Evolutionary conservation across 2,797 vertebrate species (phyloP), one percentile per base, ranked within the genome.

Genomic region (Erpetoichthys calabaricus): DNA sequence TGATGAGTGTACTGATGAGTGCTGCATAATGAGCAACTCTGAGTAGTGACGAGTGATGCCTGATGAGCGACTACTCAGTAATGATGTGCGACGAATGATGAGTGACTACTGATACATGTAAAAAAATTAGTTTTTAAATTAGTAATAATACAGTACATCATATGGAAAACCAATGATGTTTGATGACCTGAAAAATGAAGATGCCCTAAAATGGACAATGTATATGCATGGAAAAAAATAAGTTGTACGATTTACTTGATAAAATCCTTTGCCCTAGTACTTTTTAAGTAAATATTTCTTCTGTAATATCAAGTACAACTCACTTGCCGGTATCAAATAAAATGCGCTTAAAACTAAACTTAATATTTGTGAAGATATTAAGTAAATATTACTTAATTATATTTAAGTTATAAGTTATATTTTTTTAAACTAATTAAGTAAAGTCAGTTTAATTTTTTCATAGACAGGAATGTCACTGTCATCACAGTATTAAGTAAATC

Each of bases 251-350:
- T 55, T 42, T 55, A 55, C 54, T 55, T 55, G 54, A 55, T 55
- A 55, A 55, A 55, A 55, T 55, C 54, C 25, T 25, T 25, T 25
- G 25, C 25, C 25, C 54, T 55, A 55, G 54, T 55, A 55, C 5
- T 55, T 55, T 55, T 55, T 55, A 55, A 55, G 54, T 55, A 3
- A 42, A 55, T 55, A 44, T 55, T 55, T 55, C 53, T 65, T 56
- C 56, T 58, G 42, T 55, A 56, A 65, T 62, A 60, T 62, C 47
- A 62, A 57, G 57, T 65, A 60, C 41, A 63, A 58, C 58, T 60
- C 54, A 63, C 56, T 66, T 59, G 54, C 53, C 49, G 52, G 46
- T 45, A 63, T 59, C 56, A 63, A 56, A 59, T 63, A 65, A 63
- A 63, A 56, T 63, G 49, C 53, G 63, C 53, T 47, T 65, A 60